Evolutionary conservation across 2,797 vertebrate species (phyloP).

Genomic region (Oryzias sinensis): DNA sequence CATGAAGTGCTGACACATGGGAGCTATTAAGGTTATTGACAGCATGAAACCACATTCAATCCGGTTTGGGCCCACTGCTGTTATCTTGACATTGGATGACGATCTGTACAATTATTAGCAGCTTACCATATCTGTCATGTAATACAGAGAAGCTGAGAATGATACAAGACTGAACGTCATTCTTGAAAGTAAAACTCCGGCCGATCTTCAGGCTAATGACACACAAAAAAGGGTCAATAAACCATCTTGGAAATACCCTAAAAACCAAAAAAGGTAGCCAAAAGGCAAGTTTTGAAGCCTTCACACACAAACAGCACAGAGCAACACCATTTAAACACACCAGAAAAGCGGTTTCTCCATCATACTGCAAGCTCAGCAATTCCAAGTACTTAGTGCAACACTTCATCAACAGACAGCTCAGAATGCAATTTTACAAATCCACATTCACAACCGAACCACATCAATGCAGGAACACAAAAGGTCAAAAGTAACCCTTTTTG

Average conservation of each 20-base stretch:
- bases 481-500: conserved; percentile 35
- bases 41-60: conserved; percentile 26
- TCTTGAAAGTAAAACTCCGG: conserved; percentile 1
- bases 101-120: conserved; percentile 43
- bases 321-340: conserved; percentile 30
- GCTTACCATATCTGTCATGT: conserved; percentile 19
- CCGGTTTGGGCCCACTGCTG: conserved; percentile 31
- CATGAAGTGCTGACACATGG: conserved; percentile 55
- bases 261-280: conserved; percentile 16
- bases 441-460: conserved; percentile 28
- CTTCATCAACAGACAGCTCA: conserved; percentile 26
- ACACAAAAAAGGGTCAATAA: no score
- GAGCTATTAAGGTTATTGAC: conserved; percentile 54
- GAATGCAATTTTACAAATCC: conserved; percentile 27
- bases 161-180: background rate
- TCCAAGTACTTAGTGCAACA: conserved; percentile 35
- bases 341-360: conserved; percentile 46
- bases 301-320: conserved; percentile 34
- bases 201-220: background rate
- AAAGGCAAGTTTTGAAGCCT: conserved; percentile 36
- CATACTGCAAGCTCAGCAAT: conserved; percentile 33
- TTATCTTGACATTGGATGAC: conserved; percentile 47
- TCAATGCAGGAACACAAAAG: conserved; percentile 41
- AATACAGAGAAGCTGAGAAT: conserved; percentile 18
- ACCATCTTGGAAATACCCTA: no score